These are phyloP conservation scores for Hylia prasina DNA, from an alignment of 2,113 vertebrate species.

Conservation along the genomic window DNA sequence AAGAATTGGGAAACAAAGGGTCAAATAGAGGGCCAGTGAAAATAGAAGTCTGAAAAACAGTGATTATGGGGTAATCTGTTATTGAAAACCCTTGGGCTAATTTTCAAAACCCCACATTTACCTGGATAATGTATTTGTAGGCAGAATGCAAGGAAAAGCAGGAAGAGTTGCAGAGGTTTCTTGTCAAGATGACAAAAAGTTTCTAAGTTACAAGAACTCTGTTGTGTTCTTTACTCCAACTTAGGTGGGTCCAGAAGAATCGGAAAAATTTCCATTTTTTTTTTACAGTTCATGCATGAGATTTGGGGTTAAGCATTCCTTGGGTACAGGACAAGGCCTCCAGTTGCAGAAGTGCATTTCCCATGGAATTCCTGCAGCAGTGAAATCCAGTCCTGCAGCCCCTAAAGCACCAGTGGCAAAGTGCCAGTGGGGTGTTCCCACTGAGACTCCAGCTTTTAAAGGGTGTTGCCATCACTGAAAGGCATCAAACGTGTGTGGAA, in stretches of 20 bases:
- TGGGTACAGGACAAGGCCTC: not conserved
- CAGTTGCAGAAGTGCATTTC: not conserved
- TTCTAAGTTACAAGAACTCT: not conserved
- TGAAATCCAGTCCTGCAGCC: not conserved
- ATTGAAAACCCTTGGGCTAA: not conserved
- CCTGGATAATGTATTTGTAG: not conserved
- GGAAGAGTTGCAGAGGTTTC: not conserved
- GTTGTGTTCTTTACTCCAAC: not conserved
- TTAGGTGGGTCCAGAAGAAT: not conserved
- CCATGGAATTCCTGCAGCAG: not conserved
- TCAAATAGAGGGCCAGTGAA: not conserved
- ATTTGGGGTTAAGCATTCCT: not conserved
- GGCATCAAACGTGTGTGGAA: not conserved
- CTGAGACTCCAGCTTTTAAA: not conserved
- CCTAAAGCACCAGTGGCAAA: not conserved
- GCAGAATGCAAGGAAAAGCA: not conserved
- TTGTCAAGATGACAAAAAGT: not conserved
- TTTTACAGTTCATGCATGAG: not conserved
- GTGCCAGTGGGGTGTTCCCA: not conserved
- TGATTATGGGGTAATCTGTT: not conserved
- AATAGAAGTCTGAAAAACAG: not conserved
- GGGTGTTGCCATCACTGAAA: accelerated
- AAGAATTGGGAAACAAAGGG: not conserved
- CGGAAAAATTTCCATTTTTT: not conserved
- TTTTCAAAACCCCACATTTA: not conserved